A percentile compares a stretch with the other conserved stretches of the same genome.
Conservation (phyloP, 2,113 vertebrate species). For the Cyrtonyx montezumae region DNA sequence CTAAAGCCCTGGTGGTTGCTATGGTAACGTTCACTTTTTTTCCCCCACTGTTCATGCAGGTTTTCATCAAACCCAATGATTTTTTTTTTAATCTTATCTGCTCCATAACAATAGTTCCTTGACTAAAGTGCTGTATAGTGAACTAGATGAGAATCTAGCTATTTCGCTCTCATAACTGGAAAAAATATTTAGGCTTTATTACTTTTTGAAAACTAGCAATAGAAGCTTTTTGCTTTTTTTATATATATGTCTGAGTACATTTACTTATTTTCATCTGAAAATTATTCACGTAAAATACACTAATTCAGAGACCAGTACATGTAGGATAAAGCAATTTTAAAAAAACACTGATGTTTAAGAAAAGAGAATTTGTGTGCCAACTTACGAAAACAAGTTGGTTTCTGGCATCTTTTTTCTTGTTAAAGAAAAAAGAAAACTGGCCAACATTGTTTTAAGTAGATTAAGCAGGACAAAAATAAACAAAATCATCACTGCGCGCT, state of each 20-base stretch:
- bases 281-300: not conserved
- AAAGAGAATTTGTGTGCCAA: not conserved
- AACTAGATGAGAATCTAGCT: constrained; percentile 9
- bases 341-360: not conserved
- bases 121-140: constrained; percentile 32
- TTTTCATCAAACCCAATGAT: constrained; percentile 71
- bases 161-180: constrained; percentile 29
- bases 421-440: constrained; percentile 5
- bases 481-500: not conserved
- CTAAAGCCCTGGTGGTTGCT: constrained; percentile 64
- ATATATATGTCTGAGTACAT: not conserved
- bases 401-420: not conserved
- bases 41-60: constrained; percentile 53
- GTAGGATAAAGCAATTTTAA: not conserved
- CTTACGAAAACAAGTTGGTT: not conserved
- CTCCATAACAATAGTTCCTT: constrained; percentile 59
- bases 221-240: not conserved
- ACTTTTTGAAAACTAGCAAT: constrained; percentile 27
- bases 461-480: not conserved
- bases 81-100: constrained; percentile 69
- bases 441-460: not conserved
- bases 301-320: not conserved
- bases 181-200: not conserved
- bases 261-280: not conserved
- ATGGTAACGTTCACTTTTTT: constrained; percentile 67